Conservation (phyloP, 2,113 vertebrate genomes). For the Forbesichthys papilliferus region DNA sequence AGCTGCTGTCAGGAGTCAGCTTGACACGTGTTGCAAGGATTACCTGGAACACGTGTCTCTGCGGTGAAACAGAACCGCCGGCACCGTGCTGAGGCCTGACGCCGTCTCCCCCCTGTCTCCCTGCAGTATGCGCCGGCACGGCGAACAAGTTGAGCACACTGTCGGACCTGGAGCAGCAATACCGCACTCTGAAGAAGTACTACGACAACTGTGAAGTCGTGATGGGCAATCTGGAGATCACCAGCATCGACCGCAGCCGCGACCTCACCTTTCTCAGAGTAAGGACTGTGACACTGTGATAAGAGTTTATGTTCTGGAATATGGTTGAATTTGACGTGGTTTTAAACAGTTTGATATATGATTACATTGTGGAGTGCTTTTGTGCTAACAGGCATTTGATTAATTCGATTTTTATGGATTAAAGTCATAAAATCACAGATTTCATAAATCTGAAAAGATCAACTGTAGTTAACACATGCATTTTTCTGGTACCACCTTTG, state of each 20-base stretch:
- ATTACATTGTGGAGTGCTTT: too few species aligned
- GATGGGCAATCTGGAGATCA: slow-evolving; percentile 99
- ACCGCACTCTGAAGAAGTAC: slow-evolving; percentile 93
- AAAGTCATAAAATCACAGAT: too few species aligned
- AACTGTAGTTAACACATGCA: too few species aligned
- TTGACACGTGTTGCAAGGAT: background rate
- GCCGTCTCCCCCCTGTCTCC: slow-evolving; percentile 30
- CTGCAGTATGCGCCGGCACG: slow-evolving; percentile 91
- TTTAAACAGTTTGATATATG: too few species aligned
- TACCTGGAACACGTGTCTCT: too few species aligned
- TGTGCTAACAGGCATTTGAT: too few species aligned
- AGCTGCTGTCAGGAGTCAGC: background rate
- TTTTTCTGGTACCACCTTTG: background rate
- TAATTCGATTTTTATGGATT: too few species aligned
- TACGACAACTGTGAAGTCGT: slow-evolving; percentile 98
- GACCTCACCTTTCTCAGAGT: slow-evolving; percentile 96
- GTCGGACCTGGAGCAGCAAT: slow-evolving; percentile 96
- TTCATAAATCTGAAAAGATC: too few species aligned
- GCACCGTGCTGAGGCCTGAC: background rate
- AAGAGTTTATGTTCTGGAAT: background rate
- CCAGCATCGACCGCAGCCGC: slow-evolving; percentile 93
- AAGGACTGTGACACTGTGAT: slow-evolving; percentile 32
- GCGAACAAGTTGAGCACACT: slow-evolving; percentile 98
- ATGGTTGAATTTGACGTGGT: background rate
- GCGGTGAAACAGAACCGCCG: background rate